Conservation (phyloP, 2,797 vertebrate genomes). For the Oryzias sinensis region DNA sequence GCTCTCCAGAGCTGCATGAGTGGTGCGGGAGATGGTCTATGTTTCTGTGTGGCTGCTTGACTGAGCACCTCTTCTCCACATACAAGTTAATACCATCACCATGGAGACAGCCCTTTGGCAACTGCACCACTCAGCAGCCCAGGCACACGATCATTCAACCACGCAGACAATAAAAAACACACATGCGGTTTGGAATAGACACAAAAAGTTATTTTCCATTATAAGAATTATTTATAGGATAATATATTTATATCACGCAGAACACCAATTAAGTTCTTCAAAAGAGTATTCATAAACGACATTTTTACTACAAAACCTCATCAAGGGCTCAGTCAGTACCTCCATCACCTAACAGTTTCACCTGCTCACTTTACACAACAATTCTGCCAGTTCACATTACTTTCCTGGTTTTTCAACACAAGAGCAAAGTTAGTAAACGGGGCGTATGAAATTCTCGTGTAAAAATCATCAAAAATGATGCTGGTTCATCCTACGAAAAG, state of each 20-base stretch:
- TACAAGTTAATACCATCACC: constrained; percentile 74
- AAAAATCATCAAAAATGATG: too few relatives aligned
- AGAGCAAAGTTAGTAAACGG: too few relatives aligned
- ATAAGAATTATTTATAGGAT: constrained; percentile 36
- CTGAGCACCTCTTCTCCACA: constrained; percentile 59
- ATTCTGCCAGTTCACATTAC: too few relatives aligned
- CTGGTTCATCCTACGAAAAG: too few relatives aligned
- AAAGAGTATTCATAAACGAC: too few relatives aligned
- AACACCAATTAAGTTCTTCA: not conserved
- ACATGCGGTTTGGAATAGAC: constrained; percentile 47
- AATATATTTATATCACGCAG: constrained; percentile 33
- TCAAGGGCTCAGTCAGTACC: too few relatives aligned
- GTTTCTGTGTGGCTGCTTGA: constrained; percentile 48
- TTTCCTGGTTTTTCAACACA: too few relatives aligned
- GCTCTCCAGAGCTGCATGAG: constrained; percentile 40
- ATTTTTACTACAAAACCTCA: too few relatives aligned
- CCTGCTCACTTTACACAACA: too few relatives aligned
- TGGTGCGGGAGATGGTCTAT: constrained; percentile 52
- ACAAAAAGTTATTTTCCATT: constrained; percentile 49
- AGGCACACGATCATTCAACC: constrained; percentile 58
- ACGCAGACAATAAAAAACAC: constrained; percentile 50
- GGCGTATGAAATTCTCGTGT: too few relatives aligned
- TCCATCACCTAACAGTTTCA: too few relatives aligned
- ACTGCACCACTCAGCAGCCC: constrained; percentile 60
- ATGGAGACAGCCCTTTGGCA: constrained; percentile 76